A percentile compares a stretch with the other conserved stretches of the same genome.
These are phyloP conservation scores for Magallana angulata DNA, from an alignment of 1,140 invertebrate species.

Conservation along the genomic window DNA sequence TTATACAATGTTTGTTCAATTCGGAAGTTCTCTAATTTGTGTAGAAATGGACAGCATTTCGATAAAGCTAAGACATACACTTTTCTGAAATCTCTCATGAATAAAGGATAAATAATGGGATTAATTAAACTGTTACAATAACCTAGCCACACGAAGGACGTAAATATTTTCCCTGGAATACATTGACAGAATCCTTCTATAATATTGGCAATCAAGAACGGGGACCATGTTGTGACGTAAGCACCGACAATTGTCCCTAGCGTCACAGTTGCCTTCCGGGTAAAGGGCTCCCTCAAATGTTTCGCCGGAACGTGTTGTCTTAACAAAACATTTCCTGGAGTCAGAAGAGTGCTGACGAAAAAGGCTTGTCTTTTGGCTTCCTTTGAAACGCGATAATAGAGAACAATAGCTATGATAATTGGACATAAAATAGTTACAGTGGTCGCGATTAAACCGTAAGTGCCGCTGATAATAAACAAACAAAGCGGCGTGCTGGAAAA, in stretches of 20 bases:
- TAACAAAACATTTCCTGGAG: conserved; percentile 68
- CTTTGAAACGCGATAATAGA: conserved; percentile 73
- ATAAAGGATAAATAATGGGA: conserved; percentile 98
- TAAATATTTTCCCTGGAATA: conserved; percentile 67
- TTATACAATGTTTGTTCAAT: conserved; percentile 11
- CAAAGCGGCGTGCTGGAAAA: conserved; percentile 65
- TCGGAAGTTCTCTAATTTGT: background rate
- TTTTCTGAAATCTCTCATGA: conserved; percentile 96
- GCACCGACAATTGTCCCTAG: conserved; percentile 82
- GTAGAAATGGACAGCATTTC: conserved; percentile 66
- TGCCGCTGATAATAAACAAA: conserved; percentile 70
- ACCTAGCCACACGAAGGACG: conserved; percentile 88
- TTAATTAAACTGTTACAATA: conserved; percentile 98
- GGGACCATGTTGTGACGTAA: conserved; percentile 97
- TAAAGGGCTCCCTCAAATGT: conserved; percentile 72
- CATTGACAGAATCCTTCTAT: conserved; percentile 92
- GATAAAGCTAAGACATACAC: conserved; percentile 84
- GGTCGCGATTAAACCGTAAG: conserved; percentile 67
- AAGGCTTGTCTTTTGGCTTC: conserved; percentile 73
- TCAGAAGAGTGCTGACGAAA: conserved; percentile 69
- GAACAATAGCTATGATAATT: conserved; percentile 70
- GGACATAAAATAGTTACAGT: conserved; percentile 72
- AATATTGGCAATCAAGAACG: conserved; percentile 98
- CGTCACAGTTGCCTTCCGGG: conserved; percentile 74
- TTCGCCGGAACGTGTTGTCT: conserved; percentile 70